Percentiles rank a stretch among this genome's conserved stretches.
These are phyloP conservation scores for Ennomos erosarius DNA, from an alignment of 2,888 invertebrate genomes.

Conservation along the genomic window DNA sequence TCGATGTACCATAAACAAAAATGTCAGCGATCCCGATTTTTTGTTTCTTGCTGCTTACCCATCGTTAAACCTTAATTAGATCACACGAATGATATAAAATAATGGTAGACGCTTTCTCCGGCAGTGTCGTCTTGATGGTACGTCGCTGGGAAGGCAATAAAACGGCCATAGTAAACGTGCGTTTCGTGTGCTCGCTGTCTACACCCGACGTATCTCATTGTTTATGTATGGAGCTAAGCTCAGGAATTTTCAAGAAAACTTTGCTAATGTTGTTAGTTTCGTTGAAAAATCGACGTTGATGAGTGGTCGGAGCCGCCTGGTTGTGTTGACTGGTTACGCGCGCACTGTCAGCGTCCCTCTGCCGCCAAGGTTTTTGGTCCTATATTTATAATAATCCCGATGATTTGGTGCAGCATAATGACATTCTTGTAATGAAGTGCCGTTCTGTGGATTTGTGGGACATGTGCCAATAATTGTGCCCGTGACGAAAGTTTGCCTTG, in stretches of 20 bases:
- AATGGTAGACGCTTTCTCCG: slow-evolving; percentile 76
- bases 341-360: slow-evolving; percentile 62
- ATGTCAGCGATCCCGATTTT: slow-evolving; percentile 86
- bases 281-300: slow-evolving; percentile 66
- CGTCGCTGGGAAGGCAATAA: slow-evolving; percentile 70
- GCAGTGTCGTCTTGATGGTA: slow-evolving; percentile 58
- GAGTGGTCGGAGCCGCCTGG: slow-evolving; percentile 52
- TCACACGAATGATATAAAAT: slow-evolving; percentile 82
- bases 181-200: slow-evolving; percentile 79
- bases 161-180: slow-evolving; percentile 83
- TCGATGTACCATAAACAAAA: slow-evolving; percentile 86
- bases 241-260: slow-evolving; percentile 80
- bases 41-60: slow-evolving; percentile 83
- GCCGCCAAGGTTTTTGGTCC: slow-evolving; percentile 75
- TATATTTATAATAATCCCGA: slow-evolving; percentile 83
- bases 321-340: slow-evolving; percentile 52
- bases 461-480: slow-evolving; percentile 80
- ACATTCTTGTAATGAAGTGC: slow-evolving; percentile 83
- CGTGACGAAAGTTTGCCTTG: slow-evolving; percentile 72
- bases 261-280: slow-evolving; percentile 66
- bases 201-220: slow-evolving; percentile 84
- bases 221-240: slow-evolving; percentile 84
- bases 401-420: slow-evolving; percentile 80
- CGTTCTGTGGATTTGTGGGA: slow-evolving; percentile 79
- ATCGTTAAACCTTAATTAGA: slow-evolving; percentile 81